Evolutionary conservation across 2,888 invertebrate genomes (phyloP), one percentile per base, ranked within the genome.

Genomic region (Mythimna impura): DNA sequence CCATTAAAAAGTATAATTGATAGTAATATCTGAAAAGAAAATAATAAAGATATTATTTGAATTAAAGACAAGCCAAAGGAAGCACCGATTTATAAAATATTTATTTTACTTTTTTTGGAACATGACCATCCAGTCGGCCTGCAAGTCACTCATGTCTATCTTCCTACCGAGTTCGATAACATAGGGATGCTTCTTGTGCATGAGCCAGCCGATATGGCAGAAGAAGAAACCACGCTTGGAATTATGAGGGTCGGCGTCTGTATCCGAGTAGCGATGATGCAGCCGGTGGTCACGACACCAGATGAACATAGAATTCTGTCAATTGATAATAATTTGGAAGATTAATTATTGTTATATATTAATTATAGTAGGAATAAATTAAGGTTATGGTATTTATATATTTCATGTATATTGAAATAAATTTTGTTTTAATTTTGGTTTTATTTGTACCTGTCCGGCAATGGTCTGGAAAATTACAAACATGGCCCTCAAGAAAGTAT

Each of bases 171-270:
- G 97, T 74, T 96, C 95, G 43, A 96, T 97, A 52, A 98, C 98
- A 78, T 97, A 97, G 0, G 98, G 98, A 89, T 99, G 98, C 90
- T 98, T 98, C 82, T 96, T 97, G 76, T 95, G 94, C 97, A 98
- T 97, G 30, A 99, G 94, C 99, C 99, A 99, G 9, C 99, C 99
- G 67, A 99, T 97, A 91, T 99, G 99, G 3, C 98, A 97, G 93
- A 98, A 99, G 96, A 98, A 99, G 95, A 99, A 98, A 0, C 99
- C 99, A 61, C 98, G 95, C 62, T 96, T 97, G 0, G 98, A 97
- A 89, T 98, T 98, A 92, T 98, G 98, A 0, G 98, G 98, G 90
- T 98, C 98, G 0, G 97, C 98, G 85, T 98, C 97, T 0, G 96
- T 96, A 84, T 97, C 96, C 0, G 96, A 94, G 85, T 97, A 98